Evolutionary conservation across 2,888 invertebrate species (phyloP), one percentile per base, ranked within the genome.

Genomic region (Crossocerus cetratus): DNA sequence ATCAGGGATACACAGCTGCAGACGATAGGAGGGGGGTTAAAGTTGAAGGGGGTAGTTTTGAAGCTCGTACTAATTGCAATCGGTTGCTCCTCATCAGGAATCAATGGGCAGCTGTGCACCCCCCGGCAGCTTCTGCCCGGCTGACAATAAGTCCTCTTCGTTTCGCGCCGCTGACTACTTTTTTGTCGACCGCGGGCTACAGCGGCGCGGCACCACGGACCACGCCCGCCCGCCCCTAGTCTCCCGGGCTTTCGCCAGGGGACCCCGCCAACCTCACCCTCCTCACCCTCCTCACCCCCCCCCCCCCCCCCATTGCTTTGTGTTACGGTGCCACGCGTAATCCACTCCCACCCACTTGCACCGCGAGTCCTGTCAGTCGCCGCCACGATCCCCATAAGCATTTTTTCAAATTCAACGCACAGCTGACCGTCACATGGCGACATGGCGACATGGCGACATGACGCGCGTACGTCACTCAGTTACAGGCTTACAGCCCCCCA

Each of bases 401-500:
- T 87, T 85, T 32, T 23, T 82, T 68, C 74, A 83, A 83, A 85
- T 85, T 86, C 83, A 83, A 82, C 80, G 74, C 84, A 86, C 86
- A 86, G 86, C 87, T 85, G 87, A 86, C 83, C 77, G 77, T 81
- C 86, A 86, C 86, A 84, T 87, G 86, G 83, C 76, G 69, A n/a
- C n/a, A n/a, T n/a, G n/a, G n/a, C n/a, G n/a, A n/a, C n/a, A n/a
- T n/a, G n/a, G 23, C 3, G 0, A 32, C 23, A 2, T 8, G 23
- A 8, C 3, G 23, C 23, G 23, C 8, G 8, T 32, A 32, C 23
- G 4, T 2, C 23, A 32, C 23, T 32, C 23, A 32, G n/a, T n/a
- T n/a, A n/a, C n/a, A n/a, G n/a, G n/a, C n/a, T n/a, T n/a, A n/a
- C n/a, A n/a, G n/a, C 23, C 23, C 23, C 2, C 23, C n/a, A n/a